Evolutionary conservation across 2,797 vertebrate species (phyloP).

Genomic region (Eutrigla gurnardus): DNA sequence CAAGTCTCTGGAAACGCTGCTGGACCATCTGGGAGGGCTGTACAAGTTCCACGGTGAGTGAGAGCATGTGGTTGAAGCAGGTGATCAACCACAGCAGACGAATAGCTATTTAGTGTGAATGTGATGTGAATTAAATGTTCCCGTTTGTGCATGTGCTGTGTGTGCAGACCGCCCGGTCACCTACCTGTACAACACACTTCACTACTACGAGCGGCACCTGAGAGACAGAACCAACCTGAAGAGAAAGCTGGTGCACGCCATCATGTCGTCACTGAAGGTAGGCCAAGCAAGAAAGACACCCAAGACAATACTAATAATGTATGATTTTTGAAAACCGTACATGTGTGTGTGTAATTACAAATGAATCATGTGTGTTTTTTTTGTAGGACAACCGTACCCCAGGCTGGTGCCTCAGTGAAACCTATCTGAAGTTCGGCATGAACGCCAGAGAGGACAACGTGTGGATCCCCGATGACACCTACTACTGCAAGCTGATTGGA

Average conservation of each 20-base stretch:
- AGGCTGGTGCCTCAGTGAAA: constrained; percentile 98
- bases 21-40: constrained; percentile 96
- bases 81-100: too few species aligned
- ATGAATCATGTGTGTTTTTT: background rate
- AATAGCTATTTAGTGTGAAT: too few species aligned
- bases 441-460: constrained; percentile 94
- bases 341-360: background rate
- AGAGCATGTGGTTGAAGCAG: too few species aligned
- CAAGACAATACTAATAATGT: background rate
- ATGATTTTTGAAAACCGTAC: constrained; percentile 1
- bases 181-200: constrained; percentile 98
- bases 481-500: constrained; percentile 98
- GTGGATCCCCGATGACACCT: constrained; percentile 97
- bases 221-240: constrained; percentile 94
- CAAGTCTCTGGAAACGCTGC: constrained; percentile 95
- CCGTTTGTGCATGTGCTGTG: constrained; percentile 4
- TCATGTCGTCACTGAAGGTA: constrained; percentile 95
- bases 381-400: constrained; percentile 91
- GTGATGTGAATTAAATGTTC: background rate
- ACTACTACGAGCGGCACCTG: constrained; percentile 97
- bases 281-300: background rate
- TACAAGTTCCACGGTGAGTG: constrained; percentile 98
- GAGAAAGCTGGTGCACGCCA: constrained; percentile 96
- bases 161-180: constrained; percentile 95
- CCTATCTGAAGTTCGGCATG: constrained; percentile 95